Base-by-base conservation (phyloP, 2,888 invertebrate species). In the Aphodius granarius region DNA sequence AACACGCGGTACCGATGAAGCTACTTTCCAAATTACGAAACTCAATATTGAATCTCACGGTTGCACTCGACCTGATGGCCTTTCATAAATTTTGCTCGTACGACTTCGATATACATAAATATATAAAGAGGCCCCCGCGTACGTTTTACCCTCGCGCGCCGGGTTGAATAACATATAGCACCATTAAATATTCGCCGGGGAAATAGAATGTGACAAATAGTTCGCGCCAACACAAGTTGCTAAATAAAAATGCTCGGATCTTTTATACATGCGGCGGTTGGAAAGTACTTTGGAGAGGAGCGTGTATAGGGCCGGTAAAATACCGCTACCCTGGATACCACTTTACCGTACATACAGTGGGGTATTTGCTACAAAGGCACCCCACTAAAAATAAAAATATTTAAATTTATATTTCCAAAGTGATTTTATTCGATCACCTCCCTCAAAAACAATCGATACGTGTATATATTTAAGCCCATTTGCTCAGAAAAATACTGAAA, bases 161-260 rank as follows among this genome's bases (percentile, higher is more conserved):
- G 75, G 21, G 43, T 43, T 9, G 73, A 73, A 74, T 80, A 81
- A 82, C 80, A 81, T 82, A 82, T 82, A 72, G 78, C 78, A 23
- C 78, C 81, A 82, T 83, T 82, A 82, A 80, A 82, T 82, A 83
- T 83, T 82, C 82, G 2, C 1, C 78, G 70, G 74, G 76, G 79
- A 80, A 81, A 82, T 81, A 81, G 82, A 81, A 81, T 82, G 81
- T 82, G 82, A 82, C 83, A 83, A 83, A 83, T 83, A 83, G 81
- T 82, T 81, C 81, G 78, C 79, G 80, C 81, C 81, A 80, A 80
- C 81, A 79, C 81, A 77, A 81, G 81, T 79, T 81, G 81, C 80
- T 82, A 81, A 82, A 83, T 83, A 83, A 83, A 81, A 81, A 81
- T 81, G 78, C 77, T 75, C 73, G 77, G 79, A 81, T 82, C 79